Base-by-base conservation (phyloP, 2,888 invertebrate genomes). In the Zygothrica quintamaculata region DNA sequence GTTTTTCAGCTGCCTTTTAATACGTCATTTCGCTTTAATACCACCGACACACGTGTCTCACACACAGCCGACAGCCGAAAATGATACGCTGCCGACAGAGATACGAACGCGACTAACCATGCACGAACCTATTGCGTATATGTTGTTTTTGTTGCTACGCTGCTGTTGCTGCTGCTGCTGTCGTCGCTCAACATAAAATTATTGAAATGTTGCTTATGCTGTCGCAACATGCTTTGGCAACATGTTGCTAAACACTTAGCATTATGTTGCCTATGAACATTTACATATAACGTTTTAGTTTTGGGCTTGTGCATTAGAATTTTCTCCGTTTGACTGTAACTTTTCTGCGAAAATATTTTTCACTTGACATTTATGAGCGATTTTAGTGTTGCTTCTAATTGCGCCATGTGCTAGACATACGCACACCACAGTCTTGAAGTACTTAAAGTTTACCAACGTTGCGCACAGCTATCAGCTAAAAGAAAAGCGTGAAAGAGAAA, bases 61-160 rank as follows among this genome's bases (percentile, higher is more conserved):
- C 76, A 84, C 82, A 73, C 73, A 77, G 77, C 76, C 82, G 78
- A 69, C 77, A 77, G 80, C 78, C 58, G 62, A 56, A 76, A 74
- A 76, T 84, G 77, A 75, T 69, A 84, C 87, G 80, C 68, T 76
- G 81, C 81, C 87, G 82, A 73, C 87, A 80, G 84, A 80, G 65
- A 62, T 57, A 75, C 84, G 85, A 72, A 59, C 52, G 47, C 71
- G 71, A 72, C 71, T 72, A 50, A 71, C 47, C 43, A 29, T 34
- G 34, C 55, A 65, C 61, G 74, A 52, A 62, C 43, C 26, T 48
- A 25, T 51, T 48, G 59, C 47, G 60, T 25, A 44, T 44, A 56
- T 60, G 51, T 69, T 65, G 57, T 46, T 64, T 48, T 70, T 67
- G 52, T 48, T 65, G 59, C n/a, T n/a, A n/a, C n/a, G n/a, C n/a